Percentiles rank a stretch among this genome's conserved stretches.
Conservation (phyloP, 2,113 vertebrate species). For the Coturnix japonica region DNA sequence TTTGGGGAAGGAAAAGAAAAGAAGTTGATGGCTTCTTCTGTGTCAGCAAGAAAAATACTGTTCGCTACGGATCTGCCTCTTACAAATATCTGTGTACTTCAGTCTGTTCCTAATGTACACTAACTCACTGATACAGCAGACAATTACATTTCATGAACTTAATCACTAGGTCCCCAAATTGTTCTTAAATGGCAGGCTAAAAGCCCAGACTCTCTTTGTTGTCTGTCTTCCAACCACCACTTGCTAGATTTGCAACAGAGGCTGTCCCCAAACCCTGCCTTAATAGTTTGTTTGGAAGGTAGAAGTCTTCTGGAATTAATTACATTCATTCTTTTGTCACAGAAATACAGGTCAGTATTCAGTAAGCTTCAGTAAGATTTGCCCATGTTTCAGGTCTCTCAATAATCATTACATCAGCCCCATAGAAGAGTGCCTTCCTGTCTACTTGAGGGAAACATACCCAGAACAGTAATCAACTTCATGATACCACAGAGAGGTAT, state of each 20-base stretch:
- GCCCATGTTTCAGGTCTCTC: neutral
- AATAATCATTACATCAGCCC: neutral
- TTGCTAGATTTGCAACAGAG: neutral
- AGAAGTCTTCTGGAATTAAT: neutral
- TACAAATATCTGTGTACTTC: neutral
- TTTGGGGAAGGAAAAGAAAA: neutral
- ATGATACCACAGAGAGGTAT: neutral
- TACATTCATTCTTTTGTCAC: neutral
- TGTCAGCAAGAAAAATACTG: slow-evolving; percentile 36
- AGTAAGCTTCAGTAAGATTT: neutral
- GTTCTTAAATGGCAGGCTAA: slow-evolving; percentile 16
- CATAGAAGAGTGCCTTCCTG: neutral
- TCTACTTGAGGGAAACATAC: neutral
- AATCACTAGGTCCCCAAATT: neutral
- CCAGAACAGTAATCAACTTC: neutral
- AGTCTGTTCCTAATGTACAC: neutral
- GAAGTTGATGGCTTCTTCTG: neutral
- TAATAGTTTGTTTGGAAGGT: neutral
- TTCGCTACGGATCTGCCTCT: slow-evolving; percentile 19
- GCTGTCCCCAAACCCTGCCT: neutral
- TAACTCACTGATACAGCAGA: slow-evolving; percentile 16
- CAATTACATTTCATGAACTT: slow-evolving; percentile 1
- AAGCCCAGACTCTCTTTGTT: neutral
- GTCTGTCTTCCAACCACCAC: neutral
- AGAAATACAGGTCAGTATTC: neutral